phyloP scores from a whole-genome alignment of 2,888 invertebrate species.

The Rapana venosa region DNA sequence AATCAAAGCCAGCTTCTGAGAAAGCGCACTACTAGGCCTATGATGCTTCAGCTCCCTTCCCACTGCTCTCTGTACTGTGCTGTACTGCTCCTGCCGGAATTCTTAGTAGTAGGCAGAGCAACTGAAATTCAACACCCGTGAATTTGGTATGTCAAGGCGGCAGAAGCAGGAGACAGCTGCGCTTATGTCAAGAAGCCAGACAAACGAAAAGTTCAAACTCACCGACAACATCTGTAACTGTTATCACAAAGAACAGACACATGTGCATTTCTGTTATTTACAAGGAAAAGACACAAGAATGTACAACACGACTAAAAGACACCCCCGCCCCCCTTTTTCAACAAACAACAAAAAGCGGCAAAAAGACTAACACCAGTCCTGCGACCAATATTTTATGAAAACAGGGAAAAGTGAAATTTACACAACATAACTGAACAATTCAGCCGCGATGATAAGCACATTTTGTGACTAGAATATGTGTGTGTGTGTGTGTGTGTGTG shows the following conservation, averaged over 20 bases:
- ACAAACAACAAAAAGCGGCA: too few relatives aligned
- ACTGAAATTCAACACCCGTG: not conserved
- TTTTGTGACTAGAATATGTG: too few relatives aligned
- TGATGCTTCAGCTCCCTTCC: not conserved
- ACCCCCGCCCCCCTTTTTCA: too few relatives aligned
- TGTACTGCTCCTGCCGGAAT: not conserved
- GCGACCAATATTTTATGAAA: too few relatives aligned
- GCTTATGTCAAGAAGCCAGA: conserved; percentile 7
- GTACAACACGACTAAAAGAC: too few relatives aligned
- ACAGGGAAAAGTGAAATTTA: too few relatives aligned
- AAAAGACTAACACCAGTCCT: too few relatives aligned
- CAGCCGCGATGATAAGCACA: too few relatives aligned
- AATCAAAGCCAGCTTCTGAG: too few relatives aligned
- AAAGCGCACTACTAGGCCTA: too few relatives aligned
- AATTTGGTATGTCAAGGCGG: not conserved
- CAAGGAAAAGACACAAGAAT: not conserved
- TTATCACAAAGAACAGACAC: not conserved
- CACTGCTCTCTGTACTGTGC: not conserved
- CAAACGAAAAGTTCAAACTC: not conserved
- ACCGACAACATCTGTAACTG: conserved; percentile 26
- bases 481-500: too few relatives aligned
- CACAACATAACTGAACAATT: too few relatives aligned
- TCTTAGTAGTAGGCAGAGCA: not conserved
- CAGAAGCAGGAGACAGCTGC: conserved; percentile 4
- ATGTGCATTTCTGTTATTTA: not conserved